Base-by-base conservation (phyloP, 2,113 vertebrate species). In the Lepus europaeus region DNA sequence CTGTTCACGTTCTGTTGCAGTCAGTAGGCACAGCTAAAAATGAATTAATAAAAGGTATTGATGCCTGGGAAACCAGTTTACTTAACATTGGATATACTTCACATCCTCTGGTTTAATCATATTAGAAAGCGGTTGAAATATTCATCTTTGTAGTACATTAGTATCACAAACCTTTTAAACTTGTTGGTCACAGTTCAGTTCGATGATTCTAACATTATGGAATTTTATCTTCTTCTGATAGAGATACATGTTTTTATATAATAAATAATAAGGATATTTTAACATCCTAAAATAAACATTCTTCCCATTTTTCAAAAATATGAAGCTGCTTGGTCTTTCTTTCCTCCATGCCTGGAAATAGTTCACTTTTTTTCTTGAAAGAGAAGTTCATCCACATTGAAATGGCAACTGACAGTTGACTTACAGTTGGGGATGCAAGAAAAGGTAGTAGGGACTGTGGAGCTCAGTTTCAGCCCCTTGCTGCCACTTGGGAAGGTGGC, bases 201-300 rank as follows among this genome's bases (percentile, higher is more conserved):
- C 69, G 39, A 11, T 68, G 63, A 80, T 59, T 63, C 17, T 51
- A n/a, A 64, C 17, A 59, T 11, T 33, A 45, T 25, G 12, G 23
- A 11, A 49, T 19, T 25, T 45, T 76, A 17, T 49, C 72, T 88
- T 81, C 56, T 73, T 88, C 91, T 83, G 22, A 64, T 56, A 74
- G 59, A 56, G 23, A 77, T 2, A 63, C 8, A 23, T 6, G 19
- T 76, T 53, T 59, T 53, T 63, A 25, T 56, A 66, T 56, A 64
- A 83, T 83, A 70, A 64, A 9, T 70, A 25, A 45, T 56, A 68
- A 49, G 29, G 69, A 66, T 53, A 63, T 82, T 81, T 90, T 82
- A 51, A 89, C 23, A 86, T 49, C n/a, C 29, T 70, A 51, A 86
- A 94, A 45, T 90, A 72, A n/a, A 51, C 51, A 27, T 64, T 80